These are phyloP conservation scores for Reticulitermes speratus DNA, from an alignment of 1,140 invertebrate genomes.

Conservation along the genomic window DNA sequence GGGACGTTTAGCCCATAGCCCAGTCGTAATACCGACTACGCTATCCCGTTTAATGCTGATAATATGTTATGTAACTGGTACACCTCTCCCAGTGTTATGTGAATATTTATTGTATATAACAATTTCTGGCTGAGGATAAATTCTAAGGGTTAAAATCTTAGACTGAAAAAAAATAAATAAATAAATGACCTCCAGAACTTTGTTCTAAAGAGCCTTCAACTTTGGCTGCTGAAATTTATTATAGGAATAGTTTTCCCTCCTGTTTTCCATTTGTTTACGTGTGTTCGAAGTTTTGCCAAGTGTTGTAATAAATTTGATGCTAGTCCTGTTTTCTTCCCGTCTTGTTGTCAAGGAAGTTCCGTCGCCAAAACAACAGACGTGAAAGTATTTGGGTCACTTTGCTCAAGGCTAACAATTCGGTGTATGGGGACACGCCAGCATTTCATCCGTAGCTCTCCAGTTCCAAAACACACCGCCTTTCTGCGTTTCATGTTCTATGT, in stretches of 20 bases:
- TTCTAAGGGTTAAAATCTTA: too few relatives aligned
- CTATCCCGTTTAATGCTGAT: too few relatives aligned
- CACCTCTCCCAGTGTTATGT: too few relatives aligned
- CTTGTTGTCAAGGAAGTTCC: neutral
- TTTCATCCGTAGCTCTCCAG: neutral
- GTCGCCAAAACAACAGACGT: neutral
- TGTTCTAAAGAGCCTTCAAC: too few relatives aligned
- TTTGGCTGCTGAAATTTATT: neutral
- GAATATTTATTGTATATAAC: too few relatives aligned
- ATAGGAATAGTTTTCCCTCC: neutral
- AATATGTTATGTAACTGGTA: too few relatives aligned
- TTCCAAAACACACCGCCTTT: neutral
- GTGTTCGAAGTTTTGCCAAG: neutral
- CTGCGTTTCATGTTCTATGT: too few relatives aligned
- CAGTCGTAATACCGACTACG: too few relatives aligned
- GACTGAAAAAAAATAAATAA: too few relatives aligned
- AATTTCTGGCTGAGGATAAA: too few relatives aligned
- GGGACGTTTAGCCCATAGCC: too few relatives aligned
- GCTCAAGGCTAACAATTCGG: neutral
- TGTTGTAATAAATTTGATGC: neutral
- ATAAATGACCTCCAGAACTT: too few relatives aligned
- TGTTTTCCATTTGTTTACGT: neutral
- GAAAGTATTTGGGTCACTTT: neutral
- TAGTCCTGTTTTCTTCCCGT: neutral
- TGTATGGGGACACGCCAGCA: neutral